Base-by-base conservation (phyloP, 2,797 vertebrate species). In the Parotocinclus haroldoi region DNA sequence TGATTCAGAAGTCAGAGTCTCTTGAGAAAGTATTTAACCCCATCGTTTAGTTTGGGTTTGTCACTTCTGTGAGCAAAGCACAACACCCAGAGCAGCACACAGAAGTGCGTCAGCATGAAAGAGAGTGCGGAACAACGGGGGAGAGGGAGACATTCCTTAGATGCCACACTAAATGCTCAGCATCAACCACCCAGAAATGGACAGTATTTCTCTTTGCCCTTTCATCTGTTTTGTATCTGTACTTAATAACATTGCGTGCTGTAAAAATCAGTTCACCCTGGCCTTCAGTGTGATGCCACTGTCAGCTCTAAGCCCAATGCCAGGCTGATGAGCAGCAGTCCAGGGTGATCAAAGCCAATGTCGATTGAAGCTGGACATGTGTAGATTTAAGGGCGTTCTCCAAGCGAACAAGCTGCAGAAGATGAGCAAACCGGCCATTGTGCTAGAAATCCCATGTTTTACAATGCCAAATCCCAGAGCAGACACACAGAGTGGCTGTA, bases 131-230 rank as follows among this genome's bases (percentile, higher is more conserved):
- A 40, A 40, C 59, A 42, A 70, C 76, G 63, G 72, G 73, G 68
- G 53, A 19, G 72, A 83, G 79, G 48, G 72, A 82, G 80, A 66
- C 56, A 97, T 97, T 96, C 92, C 86, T 88, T 79, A 88, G 86
- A 96, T 98, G 91, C 92, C 88, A 85, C 74, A 76, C 86, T 84
- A 94, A 95, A 96, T 93, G 90, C 91, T 87, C 85, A 91, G 92
- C 76, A 65, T 92, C 87, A 95, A 93, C 90, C 92, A 81, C 85
- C 88, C 89, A 90, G 91, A 95, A 96, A 95, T 95, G 92, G 94
- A 97, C 95, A 97, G 94, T 97, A 95, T 94, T 90, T 96, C 92
- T 93, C 92, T 95, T 93, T 87, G 90, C 88, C 90, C 88, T 92
- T 94, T 94, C 92, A 93, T 87, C 87, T 89, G 86, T 89, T 77